Percentiles rank a stretch among this genome's conserved stretches.
Evolutionary conservation across 1,140 invertebrate species (phyloP).

Genomic region (Proales similis): DNA sequence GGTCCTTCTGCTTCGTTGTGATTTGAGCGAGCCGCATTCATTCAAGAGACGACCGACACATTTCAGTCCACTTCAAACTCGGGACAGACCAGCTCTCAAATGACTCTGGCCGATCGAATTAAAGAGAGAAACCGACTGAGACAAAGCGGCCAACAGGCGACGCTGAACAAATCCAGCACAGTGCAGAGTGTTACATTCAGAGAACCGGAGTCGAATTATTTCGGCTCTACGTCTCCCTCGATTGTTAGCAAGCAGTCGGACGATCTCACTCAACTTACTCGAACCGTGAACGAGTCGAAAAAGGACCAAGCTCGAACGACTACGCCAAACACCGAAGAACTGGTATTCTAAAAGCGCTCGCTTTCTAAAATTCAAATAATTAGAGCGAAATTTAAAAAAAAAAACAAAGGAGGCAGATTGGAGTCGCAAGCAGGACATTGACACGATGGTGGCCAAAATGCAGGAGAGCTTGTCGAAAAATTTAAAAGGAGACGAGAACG

Average conservation of each 20-base stretch:
- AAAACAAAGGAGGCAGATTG: conserved; percentile 4
- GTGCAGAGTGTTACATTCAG: conserved; percentile 22
- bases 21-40: neutral
- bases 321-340: conserved; percentile 18
- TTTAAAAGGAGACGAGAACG: neutral
- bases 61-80: conserved; percentile 5
- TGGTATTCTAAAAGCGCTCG: too few species aligned
- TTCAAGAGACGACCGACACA: conserved; percentile 17
- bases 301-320: neutral
- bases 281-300: neutral
- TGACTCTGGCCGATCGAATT: conserved; percentile 6
- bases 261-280: neutral
- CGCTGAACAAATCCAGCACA: conserved; percentile 4
- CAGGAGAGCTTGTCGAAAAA: conserved; percentile 7
- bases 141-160: neutral
- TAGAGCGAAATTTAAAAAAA: neutral
- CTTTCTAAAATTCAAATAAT: too few species aligned
- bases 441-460: conserved; percentile 11
- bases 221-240: too few species aligned
- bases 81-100: neutral
- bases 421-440: conserved; percentile 9
- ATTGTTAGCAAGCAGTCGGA: neutral
- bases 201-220: conserved; percentile 14
- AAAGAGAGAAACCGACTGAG: neutral
- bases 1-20: too few species aligned